Evolutionary conservation across 1,140 invertebrate genomes (phyloP).

Genomic region (Geopemphigus sp.): DNA sequence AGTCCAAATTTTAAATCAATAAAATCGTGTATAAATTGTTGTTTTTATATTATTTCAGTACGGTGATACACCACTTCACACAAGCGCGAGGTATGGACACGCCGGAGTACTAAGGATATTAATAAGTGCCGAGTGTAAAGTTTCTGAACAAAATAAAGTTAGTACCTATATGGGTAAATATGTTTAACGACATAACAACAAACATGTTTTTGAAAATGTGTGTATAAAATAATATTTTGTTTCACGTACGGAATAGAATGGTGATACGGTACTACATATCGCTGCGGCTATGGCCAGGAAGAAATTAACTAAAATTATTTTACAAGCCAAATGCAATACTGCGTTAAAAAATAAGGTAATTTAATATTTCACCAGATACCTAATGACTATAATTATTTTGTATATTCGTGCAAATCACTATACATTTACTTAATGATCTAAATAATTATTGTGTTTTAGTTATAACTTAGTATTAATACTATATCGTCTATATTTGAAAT

Average conservation of each 20-base stretch:
- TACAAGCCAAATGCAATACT: constrained; percentile 81
- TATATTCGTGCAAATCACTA: not conserved
- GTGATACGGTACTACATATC: constrained; percentile 90
- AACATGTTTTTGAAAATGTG: not conserved
- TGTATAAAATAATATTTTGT: not conserved
- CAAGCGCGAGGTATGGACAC: constrained; percentile 86
- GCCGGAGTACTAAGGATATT: constrained; percentile 92
- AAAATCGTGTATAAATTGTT: constrained; percentile 37
- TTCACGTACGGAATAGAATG: constrained; percentile 66
- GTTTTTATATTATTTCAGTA: constrained; percentile 66
- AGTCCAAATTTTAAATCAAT: not conserved
- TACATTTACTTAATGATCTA: constrained; percentile 1
- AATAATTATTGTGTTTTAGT: no score
- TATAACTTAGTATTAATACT: no score
- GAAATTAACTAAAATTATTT: constrained; percentile 85
- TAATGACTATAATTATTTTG: constrained; percentile 3
- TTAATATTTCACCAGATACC: not conserved
- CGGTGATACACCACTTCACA: constrained; percentile 93
- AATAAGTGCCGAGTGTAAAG: constrained; percentile 81
- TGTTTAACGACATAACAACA: not conserved
- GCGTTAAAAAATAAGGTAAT: constrained; percentile 75
- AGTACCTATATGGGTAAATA: constrained; percentile 42
- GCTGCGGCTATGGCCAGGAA: constrained; percentile 87
- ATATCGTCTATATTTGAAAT: no score
- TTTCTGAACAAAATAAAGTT: constrained; percentile 89